Percentiles rank a stretch among this genome's conserved stretches.
Evolutionary conservation across 2,797 vertebrate species (phyloP).

Genomic region (Cyclopterus lumpus): DNA sequence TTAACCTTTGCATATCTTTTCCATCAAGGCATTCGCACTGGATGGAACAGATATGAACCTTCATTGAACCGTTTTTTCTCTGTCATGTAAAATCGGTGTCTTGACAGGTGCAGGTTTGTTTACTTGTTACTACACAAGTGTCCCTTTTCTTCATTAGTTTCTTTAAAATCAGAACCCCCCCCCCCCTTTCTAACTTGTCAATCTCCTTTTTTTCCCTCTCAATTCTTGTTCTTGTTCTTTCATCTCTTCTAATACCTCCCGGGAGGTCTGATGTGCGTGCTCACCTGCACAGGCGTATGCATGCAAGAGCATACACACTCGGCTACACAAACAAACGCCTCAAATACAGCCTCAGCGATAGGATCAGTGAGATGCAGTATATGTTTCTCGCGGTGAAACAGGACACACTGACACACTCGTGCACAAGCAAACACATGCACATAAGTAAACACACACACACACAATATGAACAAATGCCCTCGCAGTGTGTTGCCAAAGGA

Average conservation of each 20-base stretch:
- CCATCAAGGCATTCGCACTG: background rate
- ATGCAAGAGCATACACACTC: background rate
- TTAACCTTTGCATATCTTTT: background rate
- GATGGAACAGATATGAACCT: background rate
- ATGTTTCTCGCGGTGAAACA: constrained; percentile 38
- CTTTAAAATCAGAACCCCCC: constrained; percentile 17
- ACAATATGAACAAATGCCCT: constrained; percentile 39
- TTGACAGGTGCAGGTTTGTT: constrained; percentile 6
- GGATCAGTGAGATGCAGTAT: constrained; percentile 51
- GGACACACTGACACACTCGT: constrained; percentile 21
- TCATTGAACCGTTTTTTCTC: background rate
- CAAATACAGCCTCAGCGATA: constrained; percentile 24
- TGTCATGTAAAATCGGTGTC: background rate
- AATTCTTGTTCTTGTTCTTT: constrained; percentile 22
- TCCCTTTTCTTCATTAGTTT: constrained; percentile 2
- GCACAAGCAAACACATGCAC: constrained; percentile 30
- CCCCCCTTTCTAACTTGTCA: background rate
- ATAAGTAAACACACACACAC: constrained; percentile 21
- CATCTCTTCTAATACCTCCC: constrained; percentile 23
- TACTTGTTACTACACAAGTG: background rate
- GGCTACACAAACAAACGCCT: constrained; percentile 1
- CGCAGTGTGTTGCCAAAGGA: constrained; percentile 47
- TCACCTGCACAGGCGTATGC: background rate
- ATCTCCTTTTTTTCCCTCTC: background rate
- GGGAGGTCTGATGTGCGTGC: background rate